Evolutionary conservation across 2,797 vertebrate species (phyloP).

Genomic region (Harpagifer antarcticus): DNA sequence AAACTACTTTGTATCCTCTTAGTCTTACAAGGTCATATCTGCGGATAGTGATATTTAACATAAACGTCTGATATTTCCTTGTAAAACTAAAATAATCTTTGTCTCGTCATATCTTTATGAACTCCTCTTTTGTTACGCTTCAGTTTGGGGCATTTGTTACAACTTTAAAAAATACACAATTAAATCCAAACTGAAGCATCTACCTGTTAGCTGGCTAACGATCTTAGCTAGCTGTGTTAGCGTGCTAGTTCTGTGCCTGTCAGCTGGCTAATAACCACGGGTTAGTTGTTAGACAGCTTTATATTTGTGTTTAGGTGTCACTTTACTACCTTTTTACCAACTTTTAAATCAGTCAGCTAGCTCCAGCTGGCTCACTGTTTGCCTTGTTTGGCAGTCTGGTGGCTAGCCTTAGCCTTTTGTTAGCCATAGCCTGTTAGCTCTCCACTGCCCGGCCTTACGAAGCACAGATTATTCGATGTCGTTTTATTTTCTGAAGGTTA

Average conservation of each 20-base stretch:
- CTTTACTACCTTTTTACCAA: constrained; percentile 37
- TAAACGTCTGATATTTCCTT: constrained; percentile 7
- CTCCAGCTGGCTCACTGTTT: constrained; percentile 49
- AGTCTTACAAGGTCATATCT: constrained; percentile 46
- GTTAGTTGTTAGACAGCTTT: constrained; percentile 35
- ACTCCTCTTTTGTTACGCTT: constrained; percentile 7
- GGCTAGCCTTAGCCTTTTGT: constrained; percentile 65
- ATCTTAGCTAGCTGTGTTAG: constrained; percentile 39
- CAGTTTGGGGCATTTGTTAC: constrained; percentile 21
- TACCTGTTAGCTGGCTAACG: constrained; percentile 51
- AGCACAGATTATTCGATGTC: constrained; percentile 38
- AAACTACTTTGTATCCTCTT: constrained; percentile 28
- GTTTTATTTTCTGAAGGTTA: constrained; percentile 22
- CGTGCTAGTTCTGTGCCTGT: constrained; percentile 68
- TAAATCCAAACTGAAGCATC: constrained; percentile 16
- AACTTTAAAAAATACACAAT: neutral
- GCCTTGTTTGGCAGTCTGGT: constrained; percentile 65
- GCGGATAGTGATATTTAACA: neutral
- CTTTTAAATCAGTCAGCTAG: constrained; percentile 42
- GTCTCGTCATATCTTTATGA: constrained; percentile 18
- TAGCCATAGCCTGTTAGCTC: constrained; percentile 72
- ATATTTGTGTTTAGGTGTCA: constrained; percentile 35
- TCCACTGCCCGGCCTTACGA: constrained; percentile 73
- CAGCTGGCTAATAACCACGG: constrained; percentile 34
- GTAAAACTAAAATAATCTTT: constrained; percentile 32